Conservation (phyloP, 2,888 invertebrate genomes). For the Drosophila macrospina region DNA sequence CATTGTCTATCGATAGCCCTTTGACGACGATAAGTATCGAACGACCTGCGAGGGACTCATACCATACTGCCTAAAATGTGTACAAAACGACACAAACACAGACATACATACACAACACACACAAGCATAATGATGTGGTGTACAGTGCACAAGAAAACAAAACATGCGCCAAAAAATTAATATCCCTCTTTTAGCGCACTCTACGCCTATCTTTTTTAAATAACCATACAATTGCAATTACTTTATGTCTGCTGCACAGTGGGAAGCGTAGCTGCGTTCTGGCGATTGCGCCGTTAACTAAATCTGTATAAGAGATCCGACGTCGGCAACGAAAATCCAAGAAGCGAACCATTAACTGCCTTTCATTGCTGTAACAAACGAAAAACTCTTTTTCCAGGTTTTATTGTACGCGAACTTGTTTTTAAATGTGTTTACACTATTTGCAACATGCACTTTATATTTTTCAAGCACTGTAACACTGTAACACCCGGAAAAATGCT, state of each 20-base stretch:
- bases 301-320: slow-evolving; percentile 59
- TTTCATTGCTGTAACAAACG: slow-evolving; percentile 58
- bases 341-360: slow-evolving; percentile 60
- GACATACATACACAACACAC: slow-evolving; percentile 44
- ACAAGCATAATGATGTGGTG: slow-evolving; percentile 60
- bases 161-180: slow-evolving; percentile 71
- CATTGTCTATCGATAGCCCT: slow-evolving; percentile 44
- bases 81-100: slow-evolving; percentile 65
- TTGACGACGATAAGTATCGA: slow-evolving; percentile 56
- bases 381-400: slow-evolving; percentile 34
- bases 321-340: slow-evolving; percentile 62
- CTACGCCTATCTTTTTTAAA: not conserved
- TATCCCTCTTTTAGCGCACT: slow-evolving; percentile 6
- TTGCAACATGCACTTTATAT: slow-evolving; percentile 61
- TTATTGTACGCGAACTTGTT: slow-evolving; percentile 28
- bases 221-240: slow-evolving; percentile 50
- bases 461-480: slow-evolving; percentile 74
- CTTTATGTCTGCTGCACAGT: slow-evolving; percentile 62
- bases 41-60: slow-evolving; percentile 61
- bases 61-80: slow-evolving; percentile 73
- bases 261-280: slow-evolving; percentile 38
- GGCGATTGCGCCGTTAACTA: slow-evolving; percentile 59
- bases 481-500: slow-evolving; percentile 77
- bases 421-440: slow-evolving; percentile 52
- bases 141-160: slow-evolving; percentile 81